Evolutionary conservation across 2,797 vertebrate genomes (phyloP).

Genomic region (Phataginus tetradactyla): DNA sequence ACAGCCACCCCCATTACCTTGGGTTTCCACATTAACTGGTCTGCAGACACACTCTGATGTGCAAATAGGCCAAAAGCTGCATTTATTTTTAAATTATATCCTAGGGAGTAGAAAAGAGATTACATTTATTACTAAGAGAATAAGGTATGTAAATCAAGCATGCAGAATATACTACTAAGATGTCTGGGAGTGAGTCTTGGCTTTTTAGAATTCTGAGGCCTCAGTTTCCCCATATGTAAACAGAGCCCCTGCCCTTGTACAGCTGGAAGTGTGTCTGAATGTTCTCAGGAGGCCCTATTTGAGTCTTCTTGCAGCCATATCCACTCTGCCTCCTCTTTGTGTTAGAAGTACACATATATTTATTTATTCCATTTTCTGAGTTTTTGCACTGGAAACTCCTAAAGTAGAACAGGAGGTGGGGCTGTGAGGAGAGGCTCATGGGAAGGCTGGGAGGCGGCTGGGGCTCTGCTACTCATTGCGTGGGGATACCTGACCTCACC

Average conservation of each 20-base stretch:
- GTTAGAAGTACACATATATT: not conserved
- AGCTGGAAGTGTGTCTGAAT: not conserved
- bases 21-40: not conserved
- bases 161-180: not conserved
- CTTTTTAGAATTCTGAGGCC: not conserved
- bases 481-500: no score
- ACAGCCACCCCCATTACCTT: rapidly evolving
- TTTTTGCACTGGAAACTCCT: not conserved
- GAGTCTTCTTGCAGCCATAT: not conserved
- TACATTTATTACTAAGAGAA: not conserved
- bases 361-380: not conserved
- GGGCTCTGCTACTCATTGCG: rapidly evolving
- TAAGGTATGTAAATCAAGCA: not conserved
- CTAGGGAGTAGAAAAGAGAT: not conserved
- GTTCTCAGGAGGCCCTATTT: not conserved
- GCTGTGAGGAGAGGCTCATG: not conserved
- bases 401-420: conserved; percentile 36
- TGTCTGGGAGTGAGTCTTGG: not conserved
- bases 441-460: not conserved
- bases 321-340: not conserved
- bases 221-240: not conserved
- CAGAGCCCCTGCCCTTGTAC: rapidly evolving
- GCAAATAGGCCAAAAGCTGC: conserved; percentile 42
- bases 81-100: conserved; percentile 56
- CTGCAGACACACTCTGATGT: not conserved